Conservation (phyloP, 2,888 invertebrate species). For the Rhimphoctona megacephalus region DNA sequence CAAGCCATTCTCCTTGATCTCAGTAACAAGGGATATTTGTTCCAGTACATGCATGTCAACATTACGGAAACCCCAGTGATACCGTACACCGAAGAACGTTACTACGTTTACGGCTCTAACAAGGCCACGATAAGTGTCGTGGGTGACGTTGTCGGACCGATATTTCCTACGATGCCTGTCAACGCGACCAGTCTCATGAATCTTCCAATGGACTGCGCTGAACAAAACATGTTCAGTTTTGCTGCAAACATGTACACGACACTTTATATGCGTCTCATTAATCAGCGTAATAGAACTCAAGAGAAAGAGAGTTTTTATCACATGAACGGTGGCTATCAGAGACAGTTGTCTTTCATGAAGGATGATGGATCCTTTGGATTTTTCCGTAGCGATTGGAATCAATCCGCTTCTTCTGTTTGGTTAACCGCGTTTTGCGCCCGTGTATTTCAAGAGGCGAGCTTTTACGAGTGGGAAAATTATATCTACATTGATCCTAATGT, state of each 20-base stretch:
- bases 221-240: conserved; percentile 98
- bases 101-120: conserved; percentile 98
- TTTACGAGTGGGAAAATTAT: conserved; percentile 98
- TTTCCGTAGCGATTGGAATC: conserved; percentile 97
- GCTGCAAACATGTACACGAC: conserved; percentile 97
- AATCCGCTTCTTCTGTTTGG: conserved; percentile 95
- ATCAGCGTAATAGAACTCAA: conserved; percentile 93
- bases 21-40: conserved; percentile 95
- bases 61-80: conserved; percentile 97
- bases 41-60: conserved; percentile 98
- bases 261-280: conserved; percentile 95
- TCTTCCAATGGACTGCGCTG: conserved; percentile 96
- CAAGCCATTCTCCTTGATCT: conserved; percentile 96
- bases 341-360: conserved; percentile 96
- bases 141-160: conserved; percentile 96
- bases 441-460: conserved; percentile 95
- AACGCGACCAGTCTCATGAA: conserved; percentile 93
- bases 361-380: conserved; percentile 95
- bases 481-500: conserved; percentile 96
- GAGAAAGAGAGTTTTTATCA: conserved; percentile 93
- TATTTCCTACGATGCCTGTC: conserved; percentile 96
- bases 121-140: conserved; percentile 92
- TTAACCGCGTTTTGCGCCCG: conserved; percentile 96
- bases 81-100: conserved; percentile 95
- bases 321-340: conserved; percentile 96